Percentiles rank a stretch among this genome's conserved stretches.
These are phyloP conservation scores for Odontothrips loti DNA, from an alignment of 2,888 invertebrate species.

Conservation along the genomic window DNA sequence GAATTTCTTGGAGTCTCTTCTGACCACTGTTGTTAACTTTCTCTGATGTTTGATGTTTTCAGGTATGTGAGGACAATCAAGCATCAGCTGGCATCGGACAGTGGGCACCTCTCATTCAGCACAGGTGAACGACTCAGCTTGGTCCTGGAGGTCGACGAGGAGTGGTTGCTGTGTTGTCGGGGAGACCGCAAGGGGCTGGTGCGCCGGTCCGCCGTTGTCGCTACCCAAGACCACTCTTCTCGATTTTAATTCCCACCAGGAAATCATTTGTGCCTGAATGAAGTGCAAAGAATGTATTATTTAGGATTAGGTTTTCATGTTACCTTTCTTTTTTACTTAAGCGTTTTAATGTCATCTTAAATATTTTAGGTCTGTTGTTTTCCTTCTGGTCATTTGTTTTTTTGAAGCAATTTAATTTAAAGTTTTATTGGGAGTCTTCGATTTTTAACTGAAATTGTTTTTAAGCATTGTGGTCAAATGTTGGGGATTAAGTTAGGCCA, in stretches of 20 bases:
- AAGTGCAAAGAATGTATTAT: conserved; percentile 14
- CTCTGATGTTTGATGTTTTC: conserved; percentile 32
- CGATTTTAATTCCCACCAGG: background rate
- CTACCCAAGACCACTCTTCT: conserved; percentile 38
- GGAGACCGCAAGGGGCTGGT: conserved; percentile 74
- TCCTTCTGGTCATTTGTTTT: conserved; percentile 23
- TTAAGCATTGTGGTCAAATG: background rate
- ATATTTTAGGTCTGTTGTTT: conserved; percentile 8
- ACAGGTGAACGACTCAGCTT: conserved; percentile 70
- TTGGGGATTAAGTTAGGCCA: background rate
- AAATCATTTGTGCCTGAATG: background rate
- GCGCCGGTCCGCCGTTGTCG: conserved; percentile 61
- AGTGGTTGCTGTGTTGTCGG: conserved; percentile 69
- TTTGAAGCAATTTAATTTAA: conserved; percentile 7
- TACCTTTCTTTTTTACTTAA: conserved; percentile 13
- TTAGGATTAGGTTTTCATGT: conserved; percentile 12
- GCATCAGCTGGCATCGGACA: conserved; percentile 70
- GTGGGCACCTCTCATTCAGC: conserved; percentile 71
- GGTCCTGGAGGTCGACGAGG: conserved; percentile 70
- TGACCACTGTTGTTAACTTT: background rate
- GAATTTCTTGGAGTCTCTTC: background rate
- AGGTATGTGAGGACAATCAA: conserved; percentile 69
- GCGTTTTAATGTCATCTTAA: background rate
- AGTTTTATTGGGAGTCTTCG: background rate
- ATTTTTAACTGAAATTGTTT: background rate